Evolutionary conservation across 1,140 invertebrate genomes (phyloP).

Genomic region (Kradibia gibbosae): DNA sequence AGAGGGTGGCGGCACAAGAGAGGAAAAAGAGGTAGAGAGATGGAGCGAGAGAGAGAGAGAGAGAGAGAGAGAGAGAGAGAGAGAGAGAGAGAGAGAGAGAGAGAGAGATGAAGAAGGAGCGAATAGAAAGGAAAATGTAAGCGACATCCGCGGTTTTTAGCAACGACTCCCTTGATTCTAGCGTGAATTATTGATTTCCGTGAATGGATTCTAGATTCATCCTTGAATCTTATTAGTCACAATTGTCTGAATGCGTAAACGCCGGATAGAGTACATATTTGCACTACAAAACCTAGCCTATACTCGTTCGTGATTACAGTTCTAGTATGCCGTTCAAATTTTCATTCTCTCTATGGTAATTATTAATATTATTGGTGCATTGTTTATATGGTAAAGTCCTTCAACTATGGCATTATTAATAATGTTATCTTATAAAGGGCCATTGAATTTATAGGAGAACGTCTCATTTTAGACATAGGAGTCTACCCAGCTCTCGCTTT

Average conservation of each 20-base stretch:
- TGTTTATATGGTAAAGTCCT: background rate
- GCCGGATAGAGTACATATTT: background rate
- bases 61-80: background rate
- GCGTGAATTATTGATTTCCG: conserved; percentile 40
- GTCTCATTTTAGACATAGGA: background rate
- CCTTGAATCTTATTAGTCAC: conserved; percentile 47
- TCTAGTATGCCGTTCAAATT: background rate
- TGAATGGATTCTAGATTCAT: conserved; percentile 42
- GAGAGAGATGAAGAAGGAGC: background rate
- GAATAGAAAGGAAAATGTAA: too few relatives aligned
- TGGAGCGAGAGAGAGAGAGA: background rate
- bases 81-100: background rate
- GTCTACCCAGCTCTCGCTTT: background rate
- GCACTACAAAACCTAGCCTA: background rate
- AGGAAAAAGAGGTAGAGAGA: background rate
- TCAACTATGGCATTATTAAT: background rate
- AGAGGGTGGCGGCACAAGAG: background rate
- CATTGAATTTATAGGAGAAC: background rate
- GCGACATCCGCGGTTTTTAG: conserved; percentile 1
- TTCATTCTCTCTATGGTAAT: background rate
- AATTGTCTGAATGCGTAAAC: conserved; percentile 8
- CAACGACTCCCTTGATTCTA: conserved; percentile 17
- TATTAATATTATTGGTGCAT: background rate
- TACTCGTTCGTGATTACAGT: background rate
- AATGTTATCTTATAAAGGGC: background rate